Conservation (phyloP, 2,797 vertebrate genomes). For the Gephyroberyx darwinii region DNA sequence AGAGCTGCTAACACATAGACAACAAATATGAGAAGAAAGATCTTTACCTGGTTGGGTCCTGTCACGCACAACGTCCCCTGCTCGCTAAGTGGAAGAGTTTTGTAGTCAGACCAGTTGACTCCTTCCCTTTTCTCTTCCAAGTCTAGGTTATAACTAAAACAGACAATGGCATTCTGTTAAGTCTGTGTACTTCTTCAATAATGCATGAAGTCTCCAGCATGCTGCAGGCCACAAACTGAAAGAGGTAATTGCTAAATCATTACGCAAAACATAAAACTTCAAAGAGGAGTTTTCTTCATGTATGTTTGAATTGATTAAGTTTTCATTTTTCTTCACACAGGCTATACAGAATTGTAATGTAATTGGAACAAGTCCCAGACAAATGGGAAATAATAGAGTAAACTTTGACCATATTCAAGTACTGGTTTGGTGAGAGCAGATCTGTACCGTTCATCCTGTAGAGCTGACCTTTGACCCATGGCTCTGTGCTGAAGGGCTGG, state of each 20-base stretch:
- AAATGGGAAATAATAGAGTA: neutral
- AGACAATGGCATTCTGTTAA: slow-evolving; percentile 32
- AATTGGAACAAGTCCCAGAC: neutral
- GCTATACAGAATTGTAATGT: neutral
- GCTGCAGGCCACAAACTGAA: slow-evolving; percentile 30
- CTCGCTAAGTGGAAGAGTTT: slow-evolving; percentile 81
- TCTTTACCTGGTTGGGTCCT: slow-evolving; percentile 83
- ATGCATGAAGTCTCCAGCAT: slow-evolving; percentile 2
- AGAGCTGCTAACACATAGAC: neutral
- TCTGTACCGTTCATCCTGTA: slow-evolving; percentile 86
- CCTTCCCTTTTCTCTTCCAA: slow-evolving; percentile 85
- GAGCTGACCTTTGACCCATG: slow-evolving; percentile 78
- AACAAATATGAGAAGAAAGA: neutral
- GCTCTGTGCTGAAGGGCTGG: slow-evolving; percentile 92
- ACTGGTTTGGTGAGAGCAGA: neutral
- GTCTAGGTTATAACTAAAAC: slow-evolving; percentile 81
- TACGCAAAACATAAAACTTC: slow-evolving; percentile 22
- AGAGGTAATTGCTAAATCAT: slow-evolving; percentile 6
- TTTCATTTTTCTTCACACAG: slow-evolving; percentile 12
- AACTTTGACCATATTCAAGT: neutral
- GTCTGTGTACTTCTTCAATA: slow-evolving; percentile 10
- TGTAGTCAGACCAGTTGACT: slow-evolving; percentile 86
- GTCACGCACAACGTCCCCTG: slow-evolving; percentile 77
- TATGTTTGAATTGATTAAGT: neutral
- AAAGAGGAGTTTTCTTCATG: slow-evolving; percentile 4